These are phyloP conservation scores for Lutraria rhynchaena DNA, from an alignment of 1,140 invertebrate genomes.

Conservation along the genomic window DNA sequence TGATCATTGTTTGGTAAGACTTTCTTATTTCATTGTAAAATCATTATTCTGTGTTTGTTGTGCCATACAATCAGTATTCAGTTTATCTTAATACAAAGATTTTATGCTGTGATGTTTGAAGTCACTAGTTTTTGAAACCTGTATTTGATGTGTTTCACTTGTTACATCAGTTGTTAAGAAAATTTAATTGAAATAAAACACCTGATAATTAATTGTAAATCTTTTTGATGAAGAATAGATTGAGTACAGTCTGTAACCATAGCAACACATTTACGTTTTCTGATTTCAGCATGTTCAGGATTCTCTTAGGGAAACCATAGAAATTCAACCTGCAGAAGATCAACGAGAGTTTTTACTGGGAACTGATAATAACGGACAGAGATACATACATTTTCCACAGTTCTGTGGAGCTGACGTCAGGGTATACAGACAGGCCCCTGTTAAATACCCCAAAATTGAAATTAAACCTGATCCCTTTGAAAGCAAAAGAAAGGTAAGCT, in stretches of 20 bases:
- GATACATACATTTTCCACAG: constrained; percentile 86
- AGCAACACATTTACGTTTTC: background rate
- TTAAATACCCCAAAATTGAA: constrained; percentile 61
- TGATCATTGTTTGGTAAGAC: constrained; percentile 85
- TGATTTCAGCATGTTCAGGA: constrained; percentile 81
- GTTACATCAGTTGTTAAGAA: too few relatives aligned
- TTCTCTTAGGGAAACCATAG: constrained; percentile 81
- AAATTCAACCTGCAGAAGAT: constrained; percentile 78
- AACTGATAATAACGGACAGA: constrained; percentile 84
- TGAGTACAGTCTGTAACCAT: background rate
- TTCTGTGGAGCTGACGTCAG: constrained; percentile 85
- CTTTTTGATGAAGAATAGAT: too few relatives aligned
- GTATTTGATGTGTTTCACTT: too few relatives aligned
- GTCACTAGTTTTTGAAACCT: too few relatives aligned
- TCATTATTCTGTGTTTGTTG: too few relatives aligned
- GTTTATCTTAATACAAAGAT: too few relatives aligned
- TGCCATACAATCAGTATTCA: too few relatives aligned
- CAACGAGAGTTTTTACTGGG: constrained; percentile 83
- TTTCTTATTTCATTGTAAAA: background rate
- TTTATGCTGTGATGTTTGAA: too few relatives aligned
- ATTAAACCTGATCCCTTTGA: constrained; percentile 47
- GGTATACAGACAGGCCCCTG: constrained; percentile 83
- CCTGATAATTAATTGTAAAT: too few relatives aligned
- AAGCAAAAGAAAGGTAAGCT: constrained; percentile 57
- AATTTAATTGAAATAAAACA: too few relatives aligned